Percentiles rank a stretch among this genome's conserved stretches.
Conservation (phyloP, 2,888 invertebrate species). For the Tetrapedia diversipes region DNA sequence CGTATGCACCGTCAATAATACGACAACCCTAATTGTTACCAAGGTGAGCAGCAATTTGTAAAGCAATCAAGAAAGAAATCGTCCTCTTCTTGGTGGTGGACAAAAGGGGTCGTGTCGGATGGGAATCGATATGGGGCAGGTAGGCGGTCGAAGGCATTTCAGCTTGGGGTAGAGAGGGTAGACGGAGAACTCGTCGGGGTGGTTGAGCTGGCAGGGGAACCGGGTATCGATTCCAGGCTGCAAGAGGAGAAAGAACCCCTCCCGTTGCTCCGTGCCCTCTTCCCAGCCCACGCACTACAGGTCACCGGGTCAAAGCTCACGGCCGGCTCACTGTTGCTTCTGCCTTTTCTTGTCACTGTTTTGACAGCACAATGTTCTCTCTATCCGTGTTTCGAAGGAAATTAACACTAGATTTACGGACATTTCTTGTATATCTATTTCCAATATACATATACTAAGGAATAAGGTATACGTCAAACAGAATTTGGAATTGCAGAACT, state of each 20-base stretch:
- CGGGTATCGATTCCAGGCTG: slow-evolving; percentile 80
- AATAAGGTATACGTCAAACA: no score
- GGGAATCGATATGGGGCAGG: slow-evolving; percentile 55
- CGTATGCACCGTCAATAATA: neutral
- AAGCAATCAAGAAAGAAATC: slow-evolving; percentile 39
- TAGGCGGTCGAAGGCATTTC: slow-evolving; percentile 55
- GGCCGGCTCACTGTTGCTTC: slow-evolving; percentile 80
- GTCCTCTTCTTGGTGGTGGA: slow-evolving; percentile 36
- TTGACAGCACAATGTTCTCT: slow-evolving; percentile 35
- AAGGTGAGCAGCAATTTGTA: slow-evolving; percentile 23
- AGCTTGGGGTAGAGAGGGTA: slow-evolving; percentile 31
- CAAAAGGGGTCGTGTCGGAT: slow-evolving; percentile 55
- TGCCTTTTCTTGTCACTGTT: slow-evolving; percentile 50
- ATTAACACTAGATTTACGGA: no score
- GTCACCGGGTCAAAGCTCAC: slow-evolving; percentile 82
- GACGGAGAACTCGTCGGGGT: slow-evolving; percentile 51
- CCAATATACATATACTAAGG: no score
- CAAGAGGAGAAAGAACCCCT: slow-evolving; percentile 69
- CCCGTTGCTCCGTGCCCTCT: slow-evolving; percentile 52
- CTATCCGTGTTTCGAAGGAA: neutral
- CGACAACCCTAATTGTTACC: neutral
- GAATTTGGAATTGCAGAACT: no score
- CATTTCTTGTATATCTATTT: no score
- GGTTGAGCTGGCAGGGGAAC: slow-evolving; percentile 75
- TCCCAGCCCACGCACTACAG: slow-evolving; percentile 74